A percentile compares a stretch with the other conserved stretches of the same genome.
Conservation (phyloP, 2,797 vertebrate species). For the Ptychadena robeensis region DNA sequence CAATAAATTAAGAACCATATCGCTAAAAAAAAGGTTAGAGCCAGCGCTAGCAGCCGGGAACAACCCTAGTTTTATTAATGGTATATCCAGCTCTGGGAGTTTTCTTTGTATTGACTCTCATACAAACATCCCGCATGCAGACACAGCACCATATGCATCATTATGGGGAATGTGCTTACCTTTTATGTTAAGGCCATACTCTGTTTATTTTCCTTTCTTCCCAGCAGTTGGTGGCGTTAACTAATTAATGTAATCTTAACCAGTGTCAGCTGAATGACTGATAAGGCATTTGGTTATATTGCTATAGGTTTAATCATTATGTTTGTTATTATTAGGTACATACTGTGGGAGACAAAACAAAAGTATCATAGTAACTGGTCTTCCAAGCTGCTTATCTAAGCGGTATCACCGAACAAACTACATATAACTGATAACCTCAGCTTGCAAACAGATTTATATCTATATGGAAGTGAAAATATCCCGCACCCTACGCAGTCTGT, state of each 20-base stretch:
- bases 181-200: background rate
- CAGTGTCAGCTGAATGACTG: background rate
- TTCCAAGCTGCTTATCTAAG: background rate
- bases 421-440: background rate
- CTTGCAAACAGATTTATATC: background rate
- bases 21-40: conserved; percentile 43
- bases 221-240: background rate
- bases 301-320: background rate
- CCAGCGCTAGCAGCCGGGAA: conserved; percentile 13
- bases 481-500: background rate
- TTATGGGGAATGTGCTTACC: background rate
- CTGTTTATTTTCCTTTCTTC: conserved; percentile 20
- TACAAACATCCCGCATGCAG: conserved; percentile 8
- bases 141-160: background rate
- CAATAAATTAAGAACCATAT: conserved; percentile 50
- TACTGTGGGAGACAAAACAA: background rate
- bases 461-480: background rate
- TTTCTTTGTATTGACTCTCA: conserved; percentile 26
- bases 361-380: background rate
- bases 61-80: conserved; percentile 32
- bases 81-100: conserved; percentile 24
- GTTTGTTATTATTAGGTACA: background rate
- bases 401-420: background rate
- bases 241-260: conserved; percentile 18
- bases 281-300: background rate